Evolutionary conservation across 1,140 invertebrate species (phyloP).

Genomic region (Pomacea maculata): DNA sequence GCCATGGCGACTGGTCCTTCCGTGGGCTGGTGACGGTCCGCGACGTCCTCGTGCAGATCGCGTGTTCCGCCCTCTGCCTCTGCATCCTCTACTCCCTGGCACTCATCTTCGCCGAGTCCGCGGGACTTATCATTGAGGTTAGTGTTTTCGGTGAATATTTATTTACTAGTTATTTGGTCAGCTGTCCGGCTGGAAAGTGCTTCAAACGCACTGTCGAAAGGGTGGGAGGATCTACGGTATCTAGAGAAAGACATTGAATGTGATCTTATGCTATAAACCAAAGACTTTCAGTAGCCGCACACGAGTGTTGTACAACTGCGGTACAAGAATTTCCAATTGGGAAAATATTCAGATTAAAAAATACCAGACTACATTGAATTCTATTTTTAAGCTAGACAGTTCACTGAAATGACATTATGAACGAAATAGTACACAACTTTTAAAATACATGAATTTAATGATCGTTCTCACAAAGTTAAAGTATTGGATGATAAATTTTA

Average conservation of each 20-base stretch:
- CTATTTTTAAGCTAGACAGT: too few species aligned
- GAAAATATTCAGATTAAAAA: too few species aligned
- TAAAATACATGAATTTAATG: too few species aligned
- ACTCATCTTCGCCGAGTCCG: conserved; percentile 54
- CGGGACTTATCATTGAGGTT: conserved; percentile 55
- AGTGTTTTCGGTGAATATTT: not conserved
- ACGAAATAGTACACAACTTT: too few species aligned
- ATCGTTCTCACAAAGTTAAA: too few species aligned
- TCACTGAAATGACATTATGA: too few species aligned
- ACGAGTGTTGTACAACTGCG: too few species aligned
- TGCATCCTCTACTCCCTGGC: conserved; percentile 53
- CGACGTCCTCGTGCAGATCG: conserved; percentile 39
- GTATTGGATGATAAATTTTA: too few species aligned
- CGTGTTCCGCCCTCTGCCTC: conserved; percentile 50
- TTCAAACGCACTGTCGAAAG: not conserved
- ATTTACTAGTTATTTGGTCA: too few species aligned
- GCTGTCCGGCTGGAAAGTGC: not conserved
- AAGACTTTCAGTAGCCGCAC: too few species aligned
- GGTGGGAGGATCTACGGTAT: not conserved
- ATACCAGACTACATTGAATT: too few species aligned
- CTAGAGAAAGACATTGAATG: not conserved
- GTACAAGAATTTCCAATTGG: too few species aligned
- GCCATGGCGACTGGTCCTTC: conserved; percentile 30
- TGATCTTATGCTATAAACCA: not conserved
- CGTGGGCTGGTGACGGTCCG: conserved; percentile 34